These are phyloP conservation scores for Caenorhabditis tropicalis DNA, from an alignment of 1,140 invertebrate species.

Conservation along the genomic window DNA sequence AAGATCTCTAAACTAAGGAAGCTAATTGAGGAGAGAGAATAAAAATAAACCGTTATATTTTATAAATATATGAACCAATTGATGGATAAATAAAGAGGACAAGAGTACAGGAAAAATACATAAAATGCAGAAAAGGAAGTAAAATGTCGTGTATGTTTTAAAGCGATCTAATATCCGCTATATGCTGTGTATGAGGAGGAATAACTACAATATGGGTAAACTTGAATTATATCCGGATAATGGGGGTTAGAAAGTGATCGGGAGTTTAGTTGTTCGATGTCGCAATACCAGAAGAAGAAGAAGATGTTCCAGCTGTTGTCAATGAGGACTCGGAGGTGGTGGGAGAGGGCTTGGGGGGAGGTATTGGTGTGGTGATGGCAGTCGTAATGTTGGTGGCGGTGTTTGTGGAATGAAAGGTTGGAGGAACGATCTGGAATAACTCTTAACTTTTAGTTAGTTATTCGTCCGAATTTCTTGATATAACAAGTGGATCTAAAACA, in stretches of 20 bases:
- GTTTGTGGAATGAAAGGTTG: neutral
- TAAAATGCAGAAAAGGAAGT: neutral
- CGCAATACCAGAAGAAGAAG: neutral
- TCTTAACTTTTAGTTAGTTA: conserved; percentile 32
- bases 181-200: neutral
- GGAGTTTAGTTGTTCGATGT: neutral
- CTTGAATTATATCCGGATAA: neutral
- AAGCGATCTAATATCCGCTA: conserved; percentile 14
- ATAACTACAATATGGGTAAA: neutral
- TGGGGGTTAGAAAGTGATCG: neutral
- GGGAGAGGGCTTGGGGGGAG: conserved; percentile 15
- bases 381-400: neutral
- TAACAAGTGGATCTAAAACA: no score
- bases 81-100: neutral
- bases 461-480: no score
- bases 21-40: neutral
- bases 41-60: neutral
- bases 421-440: conserved; percentile 1
- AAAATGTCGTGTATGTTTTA: conserved; percentile 25
- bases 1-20: neutral
- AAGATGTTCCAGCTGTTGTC: neutral
- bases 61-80: neutral
- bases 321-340: conserved; percentile 42
- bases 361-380: neutral
- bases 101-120: neutral